phyloP scores from a whole-genome alignment of 2,113 vertebrate genomes.

The Hippocampus comes region DNA sequence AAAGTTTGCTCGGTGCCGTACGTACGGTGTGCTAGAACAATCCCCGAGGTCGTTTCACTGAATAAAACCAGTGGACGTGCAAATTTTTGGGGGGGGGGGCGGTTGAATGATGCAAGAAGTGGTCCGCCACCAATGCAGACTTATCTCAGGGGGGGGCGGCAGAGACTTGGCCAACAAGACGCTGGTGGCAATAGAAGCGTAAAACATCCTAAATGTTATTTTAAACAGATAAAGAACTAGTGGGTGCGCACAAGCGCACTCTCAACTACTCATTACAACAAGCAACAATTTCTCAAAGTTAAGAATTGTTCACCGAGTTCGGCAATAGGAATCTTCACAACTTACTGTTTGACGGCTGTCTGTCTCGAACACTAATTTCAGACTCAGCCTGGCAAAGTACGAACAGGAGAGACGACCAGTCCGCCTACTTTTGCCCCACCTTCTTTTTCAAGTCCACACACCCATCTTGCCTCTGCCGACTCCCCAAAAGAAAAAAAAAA shows the following conservation, averaged over 20 bases:
- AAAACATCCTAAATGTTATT: not conserved
- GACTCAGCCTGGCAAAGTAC: constrained; percentile 52
- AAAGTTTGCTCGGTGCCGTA: not conserved
- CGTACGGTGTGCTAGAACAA: not conserved
- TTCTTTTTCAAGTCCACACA: constrained; percentile 52
- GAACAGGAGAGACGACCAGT: constrained; percentile 38
- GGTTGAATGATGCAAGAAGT: constrained; percentile 19
- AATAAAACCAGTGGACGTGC: not conserved
- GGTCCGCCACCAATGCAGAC: not conserved
- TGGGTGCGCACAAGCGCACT: not conserved
- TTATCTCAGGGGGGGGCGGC: not conserved
- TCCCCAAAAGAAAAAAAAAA: constrained; percentile 12
- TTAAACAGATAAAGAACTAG: not conserved
- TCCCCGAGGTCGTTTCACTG: constrained; percentile 13
- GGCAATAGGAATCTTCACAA: constrained; percentile 8
- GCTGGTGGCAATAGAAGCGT: constrained; percentile 14
- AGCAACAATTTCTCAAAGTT: not conserved
- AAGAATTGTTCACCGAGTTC: not conserved
- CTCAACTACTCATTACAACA: not conserved
- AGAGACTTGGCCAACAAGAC: constrained; percentile 1
- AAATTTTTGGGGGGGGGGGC: not conserved
- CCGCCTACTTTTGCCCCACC: constrained; percentile 59
- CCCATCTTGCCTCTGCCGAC: constrained; percentile 37
- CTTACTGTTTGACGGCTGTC: constrained; percentile 45
- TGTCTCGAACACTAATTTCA: constrained; percentile 45